These are phyloP conservation scores for Pelodiscus sinensis DNA, from an alignment of 2,113 vertebrate genomes.

Conservation along the genomic window DNA sequence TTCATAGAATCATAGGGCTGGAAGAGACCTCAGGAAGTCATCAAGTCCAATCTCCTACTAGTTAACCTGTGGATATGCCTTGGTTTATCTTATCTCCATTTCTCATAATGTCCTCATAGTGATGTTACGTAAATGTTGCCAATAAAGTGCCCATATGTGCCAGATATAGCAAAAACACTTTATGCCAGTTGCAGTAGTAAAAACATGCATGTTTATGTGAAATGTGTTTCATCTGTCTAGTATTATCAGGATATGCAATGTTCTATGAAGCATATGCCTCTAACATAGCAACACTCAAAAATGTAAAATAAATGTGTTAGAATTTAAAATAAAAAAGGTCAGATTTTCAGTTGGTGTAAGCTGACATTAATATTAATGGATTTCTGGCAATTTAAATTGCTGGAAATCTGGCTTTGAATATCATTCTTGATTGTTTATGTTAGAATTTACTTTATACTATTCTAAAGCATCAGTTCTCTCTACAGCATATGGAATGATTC, in stretches of 20 bases:
- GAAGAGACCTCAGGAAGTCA: too few species aligned
- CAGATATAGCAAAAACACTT: neutral
- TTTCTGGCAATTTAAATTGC: neutral
- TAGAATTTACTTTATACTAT: neutral
- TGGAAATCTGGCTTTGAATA: neutral
- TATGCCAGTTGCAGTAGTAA: neutral
- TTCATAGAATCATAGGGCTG: too few species aligned
- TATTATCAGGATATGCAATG: neutral
- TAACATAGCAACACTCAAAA: neutral
- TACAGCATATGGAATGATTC: neutral
- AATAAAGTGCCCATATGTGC: neutral
- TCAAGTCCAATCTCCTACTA: too few species aligned
- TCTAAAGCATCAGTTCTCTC: neutral
- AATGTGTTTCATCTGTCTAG: neutral
- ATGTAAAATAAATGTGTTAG: neutral
- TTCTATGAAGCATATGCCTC: neutral
- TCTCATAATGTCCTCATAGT: neutral
- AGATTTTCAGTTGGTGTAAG: neutral
- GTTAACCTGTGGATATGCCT: neutral
- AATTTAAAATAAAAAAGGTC: neutral
- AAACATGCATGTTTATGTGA: neutral
- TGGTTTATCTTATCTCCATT: rapidly evolving
- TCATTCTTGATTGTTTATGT: neutral
- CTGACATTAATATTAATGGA: neutral
- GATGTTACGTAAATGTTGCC: rapidly evolving